Percentiles rank a stretch among this genome's conserved stretches.
phyloP scores from a whole-genome alignment of 2,888 invertebrate species.

The Sarcophaga carnaria region DNA sequence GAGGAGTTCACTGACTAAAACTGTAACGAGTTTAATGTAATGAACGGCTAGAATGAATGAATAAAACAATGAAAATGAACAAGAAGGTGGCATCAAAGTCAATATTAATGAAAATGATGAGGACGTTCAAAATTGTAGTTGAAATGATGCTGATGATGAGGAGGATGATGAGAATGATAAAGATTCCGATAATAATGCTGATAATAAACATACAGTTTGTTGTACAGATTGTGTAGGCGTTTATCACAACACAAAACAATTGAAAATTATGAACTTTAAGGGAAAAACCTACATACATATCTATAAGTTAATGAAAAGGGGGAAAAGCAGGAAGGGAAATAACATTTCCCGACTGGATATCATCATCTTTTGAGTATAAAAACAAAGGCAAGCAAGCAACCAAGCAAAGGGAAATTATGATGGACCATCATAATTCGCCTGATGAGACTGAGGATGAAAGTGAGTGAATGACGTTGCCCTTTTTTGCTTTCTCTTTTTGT shows the following conservation, averaged over 20 bases:
- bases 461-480: neutral
- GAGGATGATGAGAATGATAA: conserved; percentile 10
- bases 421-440: conserved; percentile 62
- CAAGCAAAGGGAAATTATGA: conserved; percentile 51
- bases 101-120: conserved; percentile 57
- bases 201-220: conserved; percentile 57
- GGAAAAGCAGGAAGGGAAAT: conserved; percentile 4
- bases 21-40: conserved; percentile 62
- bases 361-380: neutral
- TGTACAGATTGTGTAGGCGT: conserved; percentile 65
- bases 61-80: conserved; percentile 42
- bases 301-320: neutral
- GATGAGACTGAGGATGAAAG: conserved; percentile 47
- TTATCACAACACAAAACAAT: conserved; percentile 42
- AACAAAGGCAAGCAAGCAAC: conserved; percentile 8
- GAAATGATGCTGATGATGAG: conserved; percentile 7
- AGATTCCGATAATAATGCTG: conserved; percentile 19
- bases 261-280: conserved; percentile 45
- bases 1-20: conserved; percentile 38
- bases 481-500: neutral
- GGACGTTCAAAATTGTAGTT: conserved; percentile 19
- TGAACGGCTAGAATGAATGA: conserved; percentile 26
- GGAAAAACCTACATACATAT: neutral
- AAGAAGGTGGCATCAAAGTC: conserved; percentile 60
- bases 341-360: neutral